phyloP scores from a whole-genome alignment of 92 coral and sea anemone species.

The Hydrozoanthus gracilis region DNA sequence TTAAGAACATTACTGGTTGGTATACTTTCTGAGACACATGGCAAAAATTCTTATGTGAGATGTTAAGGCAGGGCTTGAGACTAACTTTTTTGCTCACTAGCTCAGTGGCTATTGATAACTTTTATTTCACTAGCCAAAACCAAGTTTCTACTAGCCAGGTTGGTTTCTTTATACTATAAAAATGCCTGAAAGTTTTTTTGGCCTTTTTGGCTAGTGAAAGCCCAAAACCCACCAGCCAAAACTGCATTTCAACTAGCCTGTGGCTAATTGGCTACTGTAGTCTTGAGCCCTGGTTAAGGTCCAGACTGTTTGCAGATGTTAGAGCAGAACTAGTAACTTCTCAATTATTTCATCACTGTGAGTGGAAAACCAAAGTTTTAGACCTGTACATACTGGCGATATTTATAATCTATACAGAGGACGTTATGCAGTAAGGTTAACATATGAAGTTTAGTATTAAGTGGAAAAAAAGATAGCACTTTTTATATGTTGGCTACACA shows the following conservation, averaged over 20 bases:
- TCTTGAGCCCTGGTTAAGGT: not conserved
- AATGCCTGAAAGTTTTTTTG: not conserved
- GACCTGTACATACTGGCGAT: too few species aligned
- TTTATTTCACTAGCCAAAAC: not conserved
- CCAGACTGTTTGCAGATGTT: not conserved
- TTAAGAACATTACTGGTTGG: too few species aligned
- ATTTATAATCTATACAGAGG: too few species aligned
- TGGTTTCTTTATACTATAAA: not conserved
- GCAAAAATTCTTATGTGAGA: not conserved
- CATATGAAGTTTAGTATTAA: too few species aligned
- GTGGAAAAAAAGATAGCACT: too few species aligned
- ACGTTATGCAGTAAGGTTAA: too few species aligned
- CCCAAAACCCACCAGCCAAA: not conserved
- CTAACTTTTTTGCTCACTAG: not conserved
- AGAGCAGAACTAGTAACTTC: too few species aligned
- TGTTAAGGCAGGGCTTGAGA: not conserved
- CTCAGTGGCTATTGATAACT: not conserved
- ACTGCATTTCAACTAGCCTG: not conserved
- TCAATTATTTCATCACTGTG: too few species aligned
- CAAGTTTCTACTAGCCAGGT: not conserved
- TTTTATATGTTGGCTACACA: too few species aligned
- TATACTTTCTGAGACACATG: too few species aligned
- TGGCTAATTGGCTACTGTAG: not conserved
- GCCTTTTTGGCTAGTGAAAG: not conserved
- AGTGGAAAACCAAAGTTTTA: too few species aligned